Conservation (phyloP, 23 tunicate genomes). For the Halocynthia aurantium region DNA sequence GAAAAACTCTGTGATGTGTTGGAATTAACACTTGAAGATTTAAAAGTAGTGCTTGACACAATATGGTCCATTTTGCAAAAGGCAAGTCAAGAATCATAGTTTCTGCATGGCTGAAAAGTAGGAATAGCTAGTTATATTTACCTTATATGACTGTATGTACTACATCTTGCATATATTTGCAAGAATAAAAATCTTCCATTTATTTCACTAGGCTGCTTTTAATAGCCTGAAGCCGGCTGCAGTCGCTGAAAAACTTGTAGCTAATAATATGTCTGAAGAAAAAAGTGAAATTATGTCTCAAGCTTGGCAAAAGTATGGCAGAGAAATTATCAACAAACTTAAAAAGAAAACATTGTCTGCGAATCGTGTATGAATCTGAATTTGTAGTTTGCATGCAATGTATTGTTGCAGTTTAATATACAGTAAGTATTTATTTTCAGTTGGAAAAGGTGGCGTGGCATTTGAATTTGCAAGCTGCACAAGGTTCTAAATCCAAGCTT, state of each 20-base stretch:
- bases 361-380: slow-evolving; percentile 23
- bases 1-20: slow-evolving; percentile 42
- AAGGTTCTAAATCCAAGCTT: slow-evolving; percentile 44
- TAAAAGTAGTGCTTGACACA: slow-evolving; percentile 39
- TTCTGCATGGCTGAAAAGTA: background rate
- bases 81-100: slow-evolving; percentile 8
- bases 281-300: slow-evolving; percentile 28
- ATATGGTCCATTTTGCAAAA: slow-evolving; percentile 43
- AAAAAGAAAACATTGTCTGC: slow-evolving; percentile 65
- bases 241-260: slow-evolving; percentile 23
- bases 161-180: too few species aligned
- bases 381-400: background rate
- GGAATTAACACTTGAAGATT: slow-evolving; percentile 8
- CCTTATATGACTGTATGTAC: too few species aligned
- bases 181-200: background rate
- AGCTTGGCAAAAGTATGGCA: slow-evolving; percentile 52
- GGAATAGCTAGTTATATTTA: background rate
- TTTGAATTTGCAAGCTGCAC: slow-evolving; percentile 74
- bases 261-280: slow-evolving; percentile 26
- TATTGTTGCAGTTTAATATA: background rate
- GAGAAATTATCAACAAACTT: slow-evolving; percentile 28
- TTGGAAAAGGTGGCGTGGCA: slow-evolving; percentile 66
- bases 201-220: slow-evolving; percentile 44
- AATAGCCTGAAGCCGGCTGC: slow-evolving; percentile 45
- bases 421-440: slow-evolving; percentile 19